These are phyloP conservation scores for Prunella himalayana DNA, from an alignment of 2,113 vertebrate species.

Conservation along the genomic window DNA sequence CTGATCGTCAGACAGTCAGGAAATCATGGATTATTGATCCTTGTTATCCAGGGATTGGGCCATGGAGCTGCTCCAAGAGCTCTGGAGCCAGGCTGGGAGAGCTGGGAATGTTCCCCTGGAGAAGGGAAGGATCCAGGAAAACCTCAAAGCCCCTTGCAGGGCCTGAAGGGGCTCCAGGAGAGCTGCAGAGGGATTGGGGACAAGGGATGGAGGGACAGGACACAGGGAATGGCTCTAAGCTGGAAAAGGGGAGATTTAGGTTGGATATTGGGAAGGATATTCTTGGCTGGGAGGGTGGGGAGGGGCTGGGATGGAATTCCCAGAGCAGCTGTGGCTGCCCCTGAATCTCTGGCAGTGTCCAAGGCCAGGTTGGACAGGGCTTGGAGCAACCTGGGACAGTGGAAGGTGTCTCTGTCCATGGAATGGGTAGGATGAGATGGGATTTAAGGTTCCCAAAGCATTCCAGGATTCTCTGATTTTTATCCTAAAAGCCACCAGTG, in stretches of 20 bases:
- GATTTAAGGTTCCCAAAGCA: not conserved
- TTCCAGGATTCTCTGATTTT: not conserved
- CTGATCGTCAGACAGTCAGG: not conserved
- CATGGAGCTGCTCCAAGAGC: not conserved
- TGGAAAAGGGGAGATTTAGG: not conserved
- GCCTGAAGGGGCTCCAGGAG: not conserved
- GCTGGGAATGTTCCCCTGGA: not conserved
- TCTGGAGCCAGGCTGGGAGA: not conserved
- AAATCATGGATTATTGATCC: not conserved
- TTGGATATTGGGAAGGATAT: not conserved
- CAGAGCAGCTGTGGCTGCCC: not conserved
- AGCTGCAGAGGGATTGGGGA: not conserved
- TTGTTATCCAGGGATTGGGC: accelerated
- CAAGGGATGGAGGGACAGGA: not conserved
- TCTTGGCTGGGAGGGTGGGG: not conserved
- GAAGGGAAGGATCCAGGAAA: not conserved
- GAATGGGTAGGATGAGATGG: too few species aligned
- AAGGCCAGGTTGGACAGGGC: not conserved
- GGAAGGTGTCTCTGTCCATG: not conserved
- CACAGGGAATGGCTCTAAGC: not conserved
- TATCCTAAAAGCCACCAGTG: not conserved
- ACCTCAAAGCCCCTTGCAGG: not conserved
- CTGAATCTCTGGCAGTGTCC: not conserved
- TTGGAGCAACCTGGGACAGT: not conserved
- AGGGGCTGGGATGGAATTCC: not conserved